Evolutionary conservation across 2,797 vertebrate species (phyloP), one percentile per base, ranked within the genome.

Genomic region (Anniella stebbinsi): DNA sequence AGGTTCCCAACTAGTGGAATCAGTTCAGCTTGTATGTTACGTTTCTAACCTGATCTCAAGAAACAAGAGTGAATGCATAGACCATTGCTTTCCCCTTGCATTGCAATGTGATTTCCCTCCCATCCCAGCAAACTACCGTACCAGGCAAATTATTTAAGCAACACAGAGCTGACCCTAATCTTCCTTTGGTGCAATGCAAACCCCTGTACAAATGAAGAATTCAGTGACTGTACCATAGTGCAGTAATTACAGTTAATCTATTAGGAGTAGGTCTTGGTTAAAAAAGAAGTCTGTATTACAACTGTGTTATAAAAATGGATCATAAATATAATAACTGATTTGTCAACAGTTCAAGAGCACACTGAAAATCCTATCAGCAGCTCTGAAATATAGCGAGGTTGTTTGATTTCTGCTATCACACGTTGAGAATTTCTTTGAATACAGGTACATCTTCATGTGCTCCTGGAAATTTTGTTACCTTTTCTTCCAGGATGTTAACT

Each of bases 91-190:
- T 84, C 48, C 86, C 63, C 70, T 76, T 87, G 73, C 23, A 23
- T 51, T 84, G 86, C 82, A 93, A 88, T 91, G 91, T 91, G 91
- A 81, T 92, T 88, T 0, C 41, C 28, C 48, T 6, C 15, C 66
- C 67, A 54, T 93, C 28, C 51, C 91, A 92, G 81, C 92, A 96
- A 86, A 87, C 92, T 90, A 92, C 89, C 57, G 92, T 95, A 95
- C 93, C 93, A 94, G 91, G 92, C 90, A 94, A 96, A 94, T 91
- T 38, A 93, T 89, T 93, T 91, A 92, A 94, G 93, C 92, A 95
- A 95, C 93, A 88, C 91, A 94, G 38, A 78, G 88, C 91, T 94
- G 95, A 95, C 94, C 93, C 94, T 96, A 95, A 96, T 94, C 95
- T 90, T 95, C 90, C 91, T 93, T 86, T 93, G 90, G 90, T 93